A percentile compares a stretch with the other conserved stretches of the same genome.
Evolutionary conservation across 2,113 vertebrate genomes (phyloP).

Genomic region (Oreotrochilus melanogaster): DNA sequence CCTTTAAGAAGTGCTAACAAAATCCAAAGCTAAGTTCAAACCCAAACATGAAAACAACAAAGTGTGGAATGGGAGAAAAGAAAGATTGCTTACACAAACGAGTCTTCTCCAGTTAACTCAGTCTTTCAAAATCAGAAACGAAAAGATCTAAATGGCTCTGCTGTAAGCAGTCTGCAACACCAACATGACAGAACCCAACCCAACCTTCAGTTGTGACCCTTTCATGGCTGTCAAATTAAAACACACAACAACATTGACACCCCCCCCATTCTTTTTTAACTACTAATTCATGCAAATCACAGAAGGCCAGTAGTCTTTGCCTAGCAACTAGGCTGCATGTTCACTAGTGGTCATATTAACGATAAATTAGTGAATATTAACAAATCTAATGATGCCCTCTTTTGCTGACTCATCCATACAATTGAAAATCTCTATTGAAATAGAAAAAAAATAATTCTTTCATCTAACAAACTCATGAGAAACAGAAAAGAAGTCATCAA

Average conservation of each 20-base stretch:
- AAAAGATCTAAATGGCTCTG: background rate
- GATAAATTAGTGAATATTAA: constrained; percentile 8
- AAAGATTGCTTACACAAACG: background rate
- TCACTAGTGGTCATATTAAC: background rate
- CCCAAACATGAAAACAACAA: background rate
- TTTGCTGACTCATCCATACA: background rate
- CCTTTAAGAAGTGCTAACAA: background rate
- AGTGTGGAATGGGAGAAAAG: background rate
- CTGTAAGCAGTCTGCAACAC: background rate
- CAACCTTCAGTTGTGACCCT: background rate
- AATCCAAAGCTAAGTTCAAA: constrained; percentile 10
- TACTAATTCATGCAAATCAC: background rate
- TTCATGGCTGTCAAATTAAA: constrained; percentile 12
- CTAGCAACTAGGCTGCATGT: background rate
- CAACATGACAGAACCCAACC: background rate
- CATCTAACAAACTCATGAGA: background rate
- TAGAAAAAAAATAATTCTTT: constrained; percentile 2
- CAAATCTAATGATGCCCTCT: background rate
- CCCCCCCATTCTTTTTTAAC: background rate
- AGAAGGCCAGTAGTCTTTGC: background rate
- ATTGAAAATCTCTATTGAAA: constrained; percentile 3
- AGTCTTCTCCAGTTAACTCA: background rate
- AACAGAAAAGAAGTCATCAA: background rate
- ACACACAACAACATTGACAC: background rate
- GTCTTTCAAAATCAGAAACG: background rate